phyloP scores from a whole-genome alignment of 2,888 invertebrate genomes.

The Crioceris asparagi region DNA sequence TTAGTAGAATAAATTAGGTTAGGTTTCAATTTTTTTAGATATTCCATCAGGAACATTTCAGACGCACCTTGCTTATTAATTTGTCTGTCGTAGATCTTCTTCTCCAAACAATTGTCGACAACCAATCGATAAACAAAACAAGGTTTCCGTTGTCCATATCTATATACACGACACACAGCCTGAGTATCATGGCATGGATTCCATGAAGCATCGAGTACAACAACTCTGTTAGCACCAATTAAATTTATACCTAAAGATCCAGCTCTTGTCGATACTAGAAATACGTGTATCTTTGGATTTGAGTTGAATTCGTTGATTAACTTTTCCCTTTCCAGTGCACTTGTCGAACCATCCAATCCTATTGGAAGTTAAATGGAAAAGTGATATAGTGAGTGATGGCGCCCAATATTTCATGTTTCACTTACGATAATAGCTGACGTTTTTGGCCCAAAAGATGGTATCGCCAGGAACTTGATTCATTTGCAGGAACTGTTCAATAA shows the following conservation, averaged over 20 bases:
- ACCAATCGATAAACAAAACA: constrained; percentile 95
- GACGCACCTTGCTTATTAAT: constrained; percentile 83
- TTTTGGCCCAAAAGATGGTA: constrained; percentile 71
- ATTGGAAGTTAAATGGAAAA: no score
- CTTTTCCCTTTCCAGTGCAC: constrained; percentile 88
- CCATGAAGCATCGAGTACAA: constrained; percentile 98
- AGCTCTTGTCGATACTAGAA: constrained; percentile 92
- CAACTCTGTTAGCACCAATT: constrained; percentile 93
- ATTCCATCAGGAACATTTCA: background rate
- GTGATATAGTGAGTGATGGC: background rate
- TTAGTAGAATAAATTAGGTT: no score
- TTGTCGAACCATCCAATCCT: constrained; percentile 93
- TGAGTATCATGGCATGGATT: constrained; percentile 98
- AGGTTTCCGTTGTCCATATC: constrained; percentile 88
- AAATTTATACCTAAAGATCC: constrained; percentile 96
- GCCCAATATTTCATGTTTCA: constrained; percentile 22
- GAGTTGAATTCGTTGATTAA: constrained; percentile 93
- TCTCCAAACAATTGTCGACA: constrained; percentile 93
- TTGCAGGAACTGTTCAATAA: constrained; percentile 88
- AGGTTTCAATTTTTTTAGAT: no score
- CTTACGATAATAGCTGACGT: constrained; percentile 84
- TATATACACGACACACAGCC: constrained; percentile 92
- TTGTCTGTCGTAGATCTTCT: constrained; percentile 96
- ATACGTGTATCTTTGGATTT: constrained; percentile 76
- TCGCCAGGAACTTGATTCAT: constrained; percentile 57